Evolutionary conservation across 1,140 invertebrate genomes (phyloP), one percentile per base, ranked within the genome.

Genomic region (Lepeophtheirus salmonis): DNA sequence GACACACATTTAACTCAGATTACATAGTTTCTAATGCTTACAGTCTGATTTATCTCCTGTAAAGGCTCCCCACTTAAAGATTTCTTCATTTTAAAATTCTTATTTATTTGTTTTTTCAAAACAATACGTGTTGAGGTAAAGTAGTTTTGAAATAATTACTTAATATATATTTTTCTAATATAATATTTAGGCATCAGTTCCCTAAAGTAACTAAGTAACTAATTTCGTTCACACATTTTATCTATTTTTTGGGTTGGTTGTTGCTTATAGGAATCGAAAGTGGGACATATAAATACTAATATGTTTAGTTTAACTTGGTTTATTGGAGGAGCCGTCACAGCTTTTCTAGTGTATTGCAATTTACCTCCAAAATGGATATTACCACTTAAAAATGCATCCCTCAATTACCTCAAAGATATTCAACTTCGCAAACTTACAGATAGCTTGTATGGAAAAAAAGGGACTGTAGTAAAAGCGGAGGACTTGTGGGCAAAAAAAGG

Each of bases 401-500:
- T 21, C 2, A n/a, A 54, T 20, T 54, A 24, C 18, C 52, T 54
- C n/a, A 2, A 2, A 13, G n/a, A 20, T 24, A 54, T 20, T 4
- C 52, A 54, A 13, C 52, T 54, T 10, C 30, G 30, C 52, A 54
- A 54, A 23, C 22, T 24, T 18, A 54, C 23, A 2, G 16, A 3
- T n/a, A 54, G 23, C 22, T 54, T 54, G 52, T 16, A 18, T 6
- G 30, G 30, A 10, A 41, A 41, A 41, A 41, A 41, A 41, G 30
- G 30, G n/a, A 41, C 30, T 41, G 30, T 41, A n/a, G 30, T 62
- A 51, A 41, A 22, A 16, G 64, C 51, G 12, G 50, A 26, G 30
- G 62, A 64, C 2, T 30, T 65, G 21, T 63, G 61, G 62, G n/a
- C 50, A 13, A 26, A 64, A 16, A 50, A 25, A 13, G 64, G 64